phyloP scores from a whole-genome alignment of 2,888 invertebrate genomes.

The Pandemis heparana region DNA sequence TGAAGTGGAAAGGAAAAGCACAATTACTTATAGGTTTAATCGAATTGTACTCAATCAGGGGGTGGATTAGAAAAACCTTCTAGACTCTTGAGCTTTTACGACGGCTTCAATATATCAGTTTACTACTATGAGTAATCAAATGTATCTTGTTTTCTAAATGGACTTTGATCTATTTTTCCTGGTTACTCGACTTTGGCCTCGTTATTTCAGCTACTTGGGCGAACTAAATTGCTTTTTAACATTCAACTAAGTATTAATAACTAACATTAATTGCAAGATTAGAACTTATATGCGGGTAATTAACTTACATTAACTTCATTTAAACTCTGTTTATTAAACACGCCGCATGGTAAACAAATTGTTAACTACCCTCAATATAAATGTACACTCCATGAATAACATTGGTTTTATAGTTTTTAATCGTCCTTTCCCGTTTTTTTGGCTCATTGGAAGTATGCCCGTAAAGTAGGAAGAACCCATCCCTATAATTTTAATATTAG shows the following conservation, averaged over 20 bases:
- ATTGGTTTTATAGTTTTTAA: background rate
- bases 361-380: background rate
- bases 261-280: background rate
- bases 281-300: background rate
- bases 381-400: background rate
- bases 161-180: conserved; percentile 11
- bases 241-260: background rate
- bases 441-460: background rate
- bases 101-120: conserved; percentile 21
- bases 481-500: background rate
- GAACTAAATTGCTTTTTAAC: conserved; percentile 3
- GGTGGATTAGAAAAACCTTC: conserved; percentile 39
- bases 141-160: conserved; percentile 6
- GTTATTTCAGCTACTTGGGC: background rate
- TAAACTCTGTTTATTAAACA: background rate
- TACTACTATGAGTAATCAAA: conserved; percentile 12
- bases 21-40: conserved; percentile 9
- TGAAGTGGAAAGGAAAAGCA: conserved; percentile 6
- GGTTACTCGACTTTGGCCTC: background rate
- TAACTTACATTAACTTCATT: conserved; percentile 1
- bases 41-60: conserved; percentile 38
- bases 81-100: conserved; percentile 22
- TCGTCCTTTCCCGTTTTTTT: background rate
- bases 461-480: background rate
- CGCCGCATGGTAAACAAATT: background rate